Conservation (phyloP, 1,140 invertebrate genomes). For the Hormaphis cornu region DNA sequence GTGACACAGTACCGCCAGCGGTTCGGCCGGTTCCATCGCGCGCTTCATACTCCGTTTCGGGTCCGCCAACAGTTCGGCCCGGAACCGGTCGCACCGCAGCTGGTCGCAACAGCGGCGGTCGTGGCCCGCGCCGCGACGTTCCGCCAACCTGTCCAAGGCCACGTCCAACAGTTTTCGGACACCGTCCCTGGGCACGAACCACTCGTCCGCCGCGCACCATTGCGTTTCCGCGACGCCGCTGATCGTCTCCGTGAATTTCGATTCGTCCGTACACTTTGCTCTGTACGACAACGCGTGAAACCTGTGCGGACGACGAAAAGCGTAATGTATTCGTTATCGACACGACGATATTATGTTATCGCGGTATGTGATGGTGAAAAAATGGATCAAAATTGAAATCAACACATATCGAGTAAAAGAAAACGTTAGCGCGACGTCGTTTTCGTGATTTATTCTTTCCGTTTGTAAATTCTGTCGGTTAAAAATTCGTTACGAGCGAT, state of each 20-base stretch:
- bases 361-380: no score
- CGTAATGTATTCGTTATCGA: no score
- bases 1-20: conserved; percentile 41
- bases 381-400: no score
- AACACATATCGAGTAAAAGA: no score
- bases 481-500: no score
- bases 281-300: conserved; percentile 5
- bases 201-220: background rate
- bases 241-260: background rate
- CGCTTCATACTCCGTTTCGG: background rate
- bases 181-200: background rate
- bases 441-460: no score
- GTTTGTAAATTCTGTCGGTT: no score
- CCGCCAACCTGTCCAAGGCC: background rate
- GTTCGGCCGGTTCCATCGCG: conserved; percentile 34
- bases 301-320: no score
- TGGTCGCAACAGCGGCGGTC: no score
- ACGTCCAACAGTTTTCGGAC: background rate
- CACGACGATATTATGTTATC: no score
- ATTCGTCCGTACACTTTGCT: background rate
- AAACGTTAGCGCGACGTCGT: no score
- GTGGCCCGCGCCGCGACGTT: background rate
- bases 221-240: background rate
- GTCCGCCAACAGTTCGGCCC: background rate
- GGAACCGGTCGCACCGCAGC: no score